Base-by-base conservation (phyloP, 2,797 vertebrate species). In the Mallotus villosus region DNA sequence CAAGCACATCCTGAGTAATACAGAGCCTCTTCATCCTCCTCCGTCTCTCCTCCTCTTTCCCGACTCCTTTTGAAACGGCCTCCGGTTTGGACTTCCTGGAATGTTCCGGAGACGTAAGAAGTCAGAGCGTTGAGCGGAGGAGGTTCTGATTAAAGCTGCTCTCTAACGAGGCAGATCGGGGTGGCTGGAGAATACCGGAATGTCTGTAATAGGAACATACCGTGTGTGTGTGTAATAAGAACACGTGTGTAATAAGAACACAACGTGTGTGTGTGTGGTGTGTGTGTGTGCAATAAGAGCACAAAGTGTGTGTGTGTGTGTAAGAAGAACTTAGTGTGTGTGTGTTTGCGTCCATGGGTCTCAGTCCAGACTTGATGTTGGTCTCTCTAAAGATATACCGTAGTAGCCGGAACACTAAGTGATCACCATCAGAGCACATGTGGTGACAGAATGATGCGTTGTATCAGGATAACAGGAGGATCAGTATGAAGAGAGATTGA, bases 131-230 rank as follows among this genome's bases (percentile, higher is more conserved):
- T 12, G 74, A 67, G 74, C 29, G 81, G 71, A 74, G 57, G 71
- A 84, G 9, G 74, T 70, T 88, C 75, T 89, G 87, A 91, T 89
- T 90, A 86, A 87, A 90, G 83, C 83, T 81, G 80, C 73, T 59
- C 77, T 63, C 72, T 86, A 80, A 85, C 27, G 73, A 87, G 78
- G 61, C 82, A 78, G 69, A 85, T 88, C 84, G 82, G 81, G 76
- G 84, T 58, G 17, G 7, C 53, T 16, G 53, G 53, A 51, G 14
- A 51, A 9, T 7, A 17, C 9, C 12, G 3, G 49, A 34, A 34
- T 51, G 12, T 51, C 12, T 34, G 34, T 6, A 8, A 34, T 34
- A 34, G 34, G 34, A 34, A 34, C 34, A 34, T 34, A 34, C 5
- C 9, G 37, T 41, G 37, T 41, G 37, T 41, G 37, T 41, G 37